phyloP scores from a whole-genome alignment of 2,888 invertebrate species.

The Chymomyza amoena region DNA sequence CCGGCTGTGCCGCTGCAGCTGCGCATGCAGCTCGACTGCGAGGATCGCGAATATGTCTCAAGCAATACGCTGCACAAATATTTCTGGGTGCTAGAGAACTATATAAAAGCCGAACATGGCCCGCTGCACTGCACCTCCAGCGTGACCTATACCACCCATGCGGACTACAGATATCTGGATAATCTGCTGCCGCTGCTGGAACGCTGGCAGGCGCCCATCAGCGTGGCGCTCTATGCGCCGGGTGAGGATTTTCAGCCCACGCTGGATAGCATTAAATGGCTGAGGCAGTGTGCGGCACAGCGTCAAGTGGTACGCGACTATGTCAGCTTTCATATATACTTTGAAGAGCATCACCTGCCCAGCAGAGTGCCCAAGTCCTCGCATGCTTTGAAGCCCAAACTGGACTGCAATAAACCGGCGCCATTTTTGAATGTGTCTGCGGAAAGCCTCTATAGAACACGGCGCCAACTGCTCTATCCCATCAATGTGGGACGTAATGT shows the following conservation, averaged over 20 bases:
- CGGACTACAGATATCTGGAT: slow-evolving; percentile 41
- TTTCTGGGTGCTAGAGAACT: no score
- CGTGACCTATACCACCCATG: slow-evolving; percentile 43
- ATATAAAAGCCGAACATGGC: no score
- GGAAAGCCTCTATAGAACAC: slow-evolving; percentile 80
- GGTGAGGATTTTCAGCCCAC: slow-evolving; percentile 82
- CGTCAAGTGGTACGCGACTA: slow-evolving; percentile 80
- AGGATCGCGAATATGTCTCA: no score
- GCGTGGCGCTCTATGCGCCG: slow-evolving; percentile 83
- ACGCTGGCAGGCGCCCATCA: slow-evolving; percentile 83
- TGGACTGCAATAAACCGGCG: slow-evolving; percentile 55
- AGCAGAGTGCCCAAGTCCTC: slow-evolving; percentile 52
- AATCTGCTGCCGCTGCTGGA: slow-evolving; percentile 54
- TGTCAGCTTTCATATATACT: slow-evolving; percentile 81
- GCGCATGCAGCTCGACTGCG: no score
- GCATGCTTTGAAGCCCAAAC: slow-evolving; percentile 14
- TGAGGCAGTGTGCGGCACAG: slow-evolving; percentile 79
- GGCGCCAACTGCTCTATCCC: slow-evolving; percentile 87
- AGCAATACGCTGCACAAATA: no score
- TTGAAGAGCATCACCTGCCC: slow-evolving; percentile 79
- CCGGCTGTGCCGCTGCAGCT: no score
- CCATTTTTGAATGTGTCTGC: no score
- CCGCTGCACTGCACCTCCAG: no score
- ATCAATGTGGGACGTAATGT: slow-evolving; percentile 92
- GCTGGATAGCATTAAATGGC: slow-evolving; percentile 81